These are phyloP conservation scores for Crotalus tigris DNA, from an alignment of 2,113 vertebrate species.

Conservation along the genomic window DNA sequence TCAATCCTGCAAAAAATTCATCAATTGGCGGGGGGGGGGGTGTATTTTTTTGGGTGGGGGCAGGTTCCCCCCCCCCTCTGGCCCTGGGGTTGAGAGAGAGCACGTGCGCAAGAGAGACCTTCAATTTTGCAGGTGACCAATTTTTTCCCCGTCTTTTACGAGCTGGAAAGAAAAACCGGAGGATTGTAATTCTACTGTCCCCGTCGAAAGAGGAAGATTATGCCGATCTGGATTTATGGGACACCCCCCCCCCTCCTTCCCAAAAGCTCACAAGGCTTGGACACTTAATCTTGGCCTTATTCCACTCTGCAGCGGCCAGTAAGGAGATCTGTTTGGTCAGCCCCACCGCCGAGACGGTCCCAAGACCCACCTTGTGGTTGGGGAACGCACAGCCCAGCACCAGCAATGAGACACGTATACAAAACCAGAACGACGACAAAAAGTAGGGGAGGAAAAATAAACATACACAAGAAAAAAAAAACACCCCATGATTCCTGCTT, in stretches of 20 bases:
- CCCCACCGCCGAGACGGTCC: background rate
- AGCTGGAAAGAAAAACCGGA: background rate
- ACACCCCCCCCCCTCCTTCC: background rate
- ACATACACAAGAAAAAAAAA: conserved; percentile 38
- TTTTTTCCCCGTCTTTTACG: background rate
- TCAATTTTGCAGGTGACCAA: background rate
- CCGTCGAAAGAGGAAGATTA: background rate
- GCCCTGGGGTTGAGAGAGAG: background rate
- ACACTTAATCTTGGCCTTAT: background rate
- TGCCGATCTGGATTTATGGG: background rate
- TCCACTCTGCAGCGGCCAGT: background rate
- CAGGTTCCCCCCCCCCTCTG: background rate
- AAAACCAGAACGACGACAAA: conserved; percentile 11
- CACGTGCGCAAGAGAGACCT: background rate
- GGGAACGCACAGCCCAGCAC: conserved; percentile 21
- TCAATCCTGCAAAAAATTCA: background rate
- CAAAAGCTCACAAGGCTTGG: background rate
- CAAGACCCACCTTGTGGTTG: background rate
- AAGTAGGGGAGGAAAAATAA: conserved; percentile 12
- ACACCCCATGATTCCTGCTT: conserved; percentile 48
- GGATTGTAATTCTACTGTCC: background rate
- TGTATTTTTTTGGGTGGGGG: background rate
- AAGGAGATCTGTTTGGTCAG: background rate
- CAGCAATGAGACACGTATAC: conserved; percentile 29
- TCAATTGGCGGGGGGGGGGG: background rate